Evolutionary conservation across 2,888 invertebrate species (phyloP).

Genomic region (Physocephala rufipes): DNA sequence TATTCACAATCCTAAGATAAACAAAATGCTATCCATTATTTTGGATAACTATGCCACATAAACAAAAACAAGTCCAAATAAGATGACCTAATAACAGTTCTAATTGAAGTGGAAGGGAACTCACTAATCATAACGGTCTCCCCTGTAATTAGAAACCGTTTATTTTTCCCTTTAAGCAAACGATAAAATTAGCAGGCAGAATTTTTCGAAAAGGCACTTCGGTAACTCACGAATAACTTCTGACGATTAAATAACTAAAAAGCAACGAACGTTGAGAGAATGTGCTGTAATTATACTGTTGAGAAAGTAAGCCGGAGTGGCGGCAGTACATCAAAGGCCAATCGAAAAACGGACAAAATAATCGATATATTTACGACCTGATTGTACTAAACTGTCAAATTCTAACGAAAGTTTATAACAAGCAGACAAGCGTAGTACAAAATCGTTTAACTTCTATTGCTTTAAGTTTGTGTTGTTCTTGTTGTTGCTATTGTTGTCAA

Average conservation of each 20-base stretch:
- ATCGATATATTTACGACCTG: slow-evolving; percentile 16
- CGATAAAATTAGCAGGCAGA: too few species aligned
- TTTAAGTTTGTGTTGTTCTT: neutral
- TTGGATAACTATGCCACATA: too few species aligned
- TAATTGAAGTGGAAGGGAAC: too few species aligned
- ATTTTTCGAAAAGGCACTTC: neutral
- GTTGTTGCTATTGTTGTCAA: neutral
- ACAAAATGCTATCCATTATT: too few species aligned
- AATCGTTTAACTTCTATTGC: slow-evolving; percentile 20
- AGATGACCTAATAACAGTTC: neutral
- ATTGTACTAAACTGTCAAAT: slow-evolving; percentile 8
- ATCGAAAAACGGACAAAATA: too few species aligned
- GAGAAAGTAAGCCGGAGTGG: slow-evolving; percentile 30
- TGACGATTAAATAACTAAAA: neutral
- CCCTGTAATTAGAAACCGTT: too few species aligned
- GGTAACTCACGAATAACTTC: slow-evolving; percentile 1
- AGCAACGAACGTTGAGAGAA: neutral
- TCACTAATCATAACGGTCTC: too few species aligned
- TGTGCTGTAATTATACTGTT: slow-evolving; percentile 30
- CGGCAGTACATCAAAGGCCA: slow-evolving; percentile 28
- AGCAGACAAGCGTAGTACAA: neutral
- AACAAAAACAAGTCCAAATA: too few species aligned
- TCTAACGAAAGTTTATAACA: neutral
- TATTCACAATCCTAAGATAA: too few species aligned
- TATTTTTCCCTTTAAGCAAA: too few species aligned